Evolutionary conservation across 2,113 vertebrate genomes (phyloP).

Genomic region (Atractosteus spatula): DNA sequence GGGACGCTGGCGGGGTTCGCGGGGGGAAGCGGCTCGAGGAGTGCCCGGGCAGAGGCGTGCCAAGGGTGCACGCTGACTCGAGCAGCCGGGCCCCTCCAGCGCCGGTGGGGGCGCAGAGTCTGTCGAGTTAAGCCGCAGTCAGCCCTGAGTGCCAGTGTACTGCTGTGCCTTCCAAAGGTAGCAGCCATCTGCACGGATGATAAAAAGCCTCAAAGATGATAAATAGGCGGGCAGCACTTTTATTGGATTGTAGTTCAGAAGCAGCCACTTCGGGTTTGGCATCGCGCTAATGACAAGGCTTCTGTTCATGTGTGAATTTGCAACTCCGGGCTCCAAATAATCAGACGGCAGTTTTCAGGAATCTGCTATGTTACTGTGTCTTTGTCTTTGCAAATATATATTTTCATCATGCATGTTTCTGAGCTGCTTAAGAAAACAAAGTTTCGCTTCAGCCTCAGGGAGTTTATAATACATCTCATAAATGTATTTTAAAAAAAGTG

Average conservation of each 20-base stretch:
- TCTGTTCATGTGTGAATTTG: constrained; percentile 40
- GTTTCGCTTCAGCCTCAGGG: too few relatives aligned
- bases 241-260: constrained; percentile 72
- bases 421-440: neutral
- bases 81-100: constrained; percentile 37
- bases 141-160: constrained; percentile 61
- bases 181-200: constrained; percentile 75
- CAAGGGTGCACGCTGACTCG: neutral
- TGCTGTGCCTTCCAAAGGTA: constrained; percentile 70
- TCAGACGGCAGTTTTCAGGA: neutral
- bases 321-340: neutral
- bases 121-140: constrained; percentile 52
- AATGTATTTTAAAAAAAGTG: too few relatives aligned
- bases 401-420: constrained; percentile 1
- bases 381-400: constrained; percentile 4
- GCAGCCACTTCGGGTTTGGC: constrained; percentile 78
- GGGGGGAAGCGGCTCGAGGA: neutral
- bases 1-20: neutral
- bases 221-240: constrained; percentile 75
- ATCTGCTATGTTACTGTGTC: too few relatives aligned
- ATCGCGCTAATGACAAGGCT: constrained; percentile 68
- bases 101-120: constrained; percentile 64
- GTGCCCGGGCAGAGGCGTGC: neutral
- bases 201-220: constrained; percentile 78
- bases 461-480: too few relatives aligned